Evolutionary conservation across 1,140 invertebrate genomes (phyloP).

Genomic region (Anastatus disparis): DNA sequence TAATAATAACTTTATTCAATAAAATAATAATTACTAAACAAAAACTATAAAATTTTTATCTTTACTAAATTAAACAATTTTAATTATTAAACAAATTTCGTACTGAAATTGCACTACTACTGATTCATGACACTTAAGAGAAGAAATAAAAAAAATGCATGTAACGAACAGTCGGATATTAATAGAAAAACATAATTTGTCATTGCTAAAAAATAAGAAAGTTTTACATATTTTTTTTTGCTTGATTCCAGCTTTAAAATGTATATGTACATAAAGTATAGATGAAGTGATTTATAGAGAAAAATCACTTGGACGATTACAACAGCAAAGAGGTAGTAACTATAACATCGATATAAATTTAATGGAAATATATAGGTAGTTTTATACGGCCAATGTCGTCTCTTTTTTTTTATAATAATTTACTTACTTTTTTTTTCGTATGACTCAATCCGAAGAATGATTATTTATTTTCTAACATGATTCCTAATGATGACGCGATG

Average conservation of each 20-base stretch:
- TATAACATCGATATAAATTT: slow-evolving; percentile 27
- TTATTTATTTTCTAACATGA: background rate
- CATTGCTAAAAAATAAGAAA: background rate
- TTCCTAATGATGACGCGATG: slow-evolving; percentile 17
- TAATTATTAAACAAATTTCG: slow-evolving; percentile 14
- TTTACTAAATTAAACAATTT: background rate
- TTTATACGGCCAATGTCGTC: slow-evolving; percentile 10
- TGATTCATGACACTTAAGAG: slow-evolving; percentile 23
- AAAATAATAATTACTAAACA: too few relatives aligned
- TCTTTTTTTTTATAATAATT: background rate
- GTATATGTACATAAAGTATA: background rate
- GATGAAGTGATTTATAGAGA: background rate
- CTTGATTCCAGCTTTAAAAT: background rate
- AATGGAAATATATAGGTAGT: background rate
- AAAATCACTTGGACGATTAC: slow-evolving; percentile 21
- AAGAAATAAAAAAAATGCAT: background rate
- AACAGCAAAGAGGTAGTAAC: slow-evolving; percentile 34
- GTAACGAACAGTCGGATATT: slow-evolving; percentile 27
- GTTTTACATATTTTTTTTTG: background rate
- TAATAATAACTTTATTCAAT: too few relatives aligned
- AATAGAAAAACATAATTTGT: slow-evolving; percentile 13
- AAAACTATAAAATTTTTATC: background rate
- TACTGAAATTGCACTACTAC: slow-evolving; percentile 30
- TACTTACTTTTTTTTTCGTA: slow-evolving; percentile 30
- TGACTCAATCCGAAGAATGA: background rate